Conservation (phyloP, 2,888 invertebrate species). For the Gibbula magus region DNA sequence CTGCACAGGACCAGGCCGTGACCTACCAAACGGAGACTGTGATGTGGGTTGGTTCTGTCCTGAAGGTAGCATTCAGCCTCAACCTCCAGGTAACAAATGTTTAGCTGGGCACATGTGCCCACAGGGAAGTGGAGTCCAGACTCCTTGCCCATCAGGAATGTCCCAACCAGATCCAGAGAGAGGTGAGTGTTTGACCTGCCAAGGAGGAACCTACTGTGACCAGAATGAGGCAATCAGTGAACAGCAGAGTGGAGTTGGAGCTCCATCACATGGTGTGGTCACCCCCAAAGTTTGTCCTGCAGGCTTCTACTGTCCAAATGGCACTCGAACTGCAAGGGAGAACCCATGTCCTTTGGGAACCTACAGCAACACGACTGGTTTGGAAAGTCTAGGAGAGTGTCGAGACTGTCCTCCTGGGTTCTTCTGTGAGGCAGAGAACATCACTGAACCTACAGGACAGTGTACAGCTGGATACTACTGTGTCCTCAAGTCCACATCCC, state of each 20-base stretch:
- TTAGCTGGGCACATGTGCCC: conserved; percentile 70
- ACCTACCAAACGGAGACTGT: conserved; percentile 65
- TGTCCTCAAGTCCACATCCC: conserved; percentile 57
- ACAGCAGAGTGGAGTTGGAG: conserved; percentile 67
- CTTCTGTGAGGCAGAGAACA: conserved; percentile 70
- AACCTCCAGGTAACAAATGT: conserved; percentile 69
- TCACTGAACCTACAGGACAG: conserved; percentile 66
- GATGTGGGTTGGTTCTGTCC: conserved; percentile 69
- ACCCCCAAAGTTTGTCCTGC: conserved; percentile 70
- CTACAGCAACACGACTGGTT: conserved; percentile 67
- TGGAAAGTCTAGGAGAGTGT: conserved; percentile 65
- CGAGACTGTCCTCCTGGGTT: conserved; percentile 65
- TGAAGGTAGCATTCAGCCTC: conserved; percentile 63
- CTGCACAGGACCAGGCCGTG: conserved; percentile 65
- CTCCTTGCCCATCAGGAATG: conserved; percentile 66
- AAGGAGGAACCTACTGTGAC: conserved; percentile 71
- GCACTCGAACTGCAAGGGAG: conserved; percentile 63
- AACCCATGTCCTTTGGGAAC: conserved; percentile 71
- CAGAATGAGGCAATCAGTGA: conserved; percentile 70
- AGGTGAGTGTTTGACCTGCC: conserved; percentile 64
- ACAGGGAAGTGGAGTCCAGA: conserved; percentile 62
- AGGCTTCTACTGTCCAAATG: conserved; percentile 71
- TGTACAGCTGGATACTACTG: conserved; percentile 71
- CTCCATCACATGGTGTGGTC: conserved; percentile 71
- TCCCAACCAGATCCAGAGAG: conserved; percentile 66